A percentile compares a stretch with the other conserved stretches of the same genome.
These are phyloP conservation scores for Microctonus brassicae DNA, from an alignment of 2,888 invertebrate genomes.

Conservation along the genomic window DNA sequence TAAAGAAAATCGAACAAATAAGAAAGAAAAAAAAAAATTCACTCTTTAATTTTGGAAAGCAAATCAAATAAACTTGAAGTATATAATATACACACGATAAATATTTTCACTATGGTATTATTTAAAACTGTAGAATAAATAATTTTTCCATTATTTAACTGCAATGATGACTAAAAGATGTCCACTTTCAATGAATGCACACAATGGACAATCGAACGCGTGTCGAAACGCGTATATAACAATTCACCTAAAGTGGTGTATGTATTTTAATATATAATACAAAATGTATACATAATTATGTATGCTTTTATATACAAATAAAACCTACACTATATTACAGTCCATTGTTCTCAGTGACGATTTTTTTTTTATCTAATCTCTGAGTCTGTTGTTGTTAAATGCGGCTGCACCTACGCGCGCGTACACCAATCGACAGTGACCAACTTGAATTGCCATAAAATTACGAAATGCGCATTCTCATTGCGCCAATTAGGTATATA, in stretches of 20 bases:
- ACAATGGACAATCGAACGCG: conserved; percentile 25
- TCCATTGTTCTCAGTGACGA: conserved; percentile 18
- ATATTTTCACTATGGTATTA: conserved; percentile 22
- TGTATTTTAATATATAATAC: conserved; percentile 1
- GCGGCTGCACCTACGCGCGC: conserved; percentile 43
- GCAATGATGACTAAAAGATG: neutral
- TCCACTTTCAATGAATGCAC: conserved; percentile 16
- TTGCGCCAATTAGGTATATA: neutral
- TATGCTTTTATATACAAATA: neutral
- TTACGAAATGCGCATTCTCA: conserved; percentile 56
- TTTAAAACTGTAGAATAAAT: too few species aligned
- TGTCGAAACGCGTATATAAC: conserved; percentile 24
- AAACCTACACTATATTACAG: conserved; percentile 12
- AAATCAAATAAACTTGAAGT: too few species aligned
- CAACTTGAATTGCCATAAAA: conserved; percentile 59
- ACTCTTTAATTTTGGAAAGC: neutral
- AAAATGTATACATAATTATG: neutral
- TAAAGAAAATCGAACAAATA: neutral
- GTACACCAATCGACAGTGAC: conserved; percentile 55
- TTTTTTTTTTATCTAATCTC: conserved; percentile 13
- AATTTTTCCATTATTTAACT: neutral
- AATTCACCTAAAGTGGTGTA: neutral
- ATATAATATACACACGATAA: too few species aligned
- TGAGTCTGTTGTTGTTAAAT: conserved; percentile 11
- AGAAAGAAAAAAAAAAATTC: neutral